Conservation (phyloP, 2,888 invertebrate species). For the Agrotis exclamationis region DNA sequence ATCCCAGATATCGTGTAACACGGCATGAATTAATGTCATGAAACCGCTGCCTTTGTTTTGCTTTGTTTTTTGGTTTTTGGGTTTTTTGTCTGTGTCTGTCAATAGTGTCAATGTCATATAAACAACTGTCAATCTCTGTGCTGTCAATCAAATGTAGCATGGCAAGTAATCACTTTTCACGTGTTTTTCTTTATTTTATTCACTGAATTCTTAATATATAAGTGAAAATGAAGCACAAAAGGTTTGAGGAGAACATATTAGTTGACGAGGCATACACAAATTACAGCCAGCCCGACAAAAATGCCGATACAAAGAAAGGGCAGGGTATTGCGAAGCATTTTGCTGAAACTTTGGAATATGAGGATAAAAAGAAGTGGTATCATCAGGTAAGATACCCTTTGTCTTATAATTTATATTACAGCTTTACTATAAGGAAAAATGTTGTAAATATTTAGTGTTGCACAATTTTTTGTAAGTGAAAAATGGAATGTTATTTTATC, state of each 20-base stretch:
- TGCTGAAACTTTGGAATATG: constrained; percentile 88
- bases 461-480: constrained; percentile 31
- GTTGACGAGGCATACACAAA: constrained; percentile 88
- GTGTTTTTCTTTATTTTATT: constrained; percentile 67
- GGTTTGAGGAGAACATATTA: constrained; percentile 89
- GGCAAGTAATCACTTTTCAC: constrained; percentile 66
- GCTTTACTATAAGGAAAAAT: fast-evolving
- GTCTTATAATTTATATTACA: neutral
- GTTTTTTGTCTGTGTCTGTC: neutral
- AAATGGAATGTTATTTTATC: constrained; percentile 1
- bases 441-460: neutral
- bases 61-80: too few species aligned
- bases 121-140: constrained; percentile 3
- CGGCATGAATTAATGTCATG: neutral
- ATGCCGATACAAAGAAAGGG: constrained; percentile 86
- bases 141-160: constrained; percentile 63
- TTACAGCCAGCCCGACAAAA: constrained; percentile 83
- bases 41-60: too few species aligned
- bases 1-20: neutral
- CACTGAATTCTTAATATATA: constrained; percentile 41
- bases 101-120: neutral
- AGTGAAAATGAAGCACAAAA: constrained; percentile 87
- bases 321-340: constrained; percentile 87
- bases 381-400: constrained; percentile 85
- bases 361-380: constrained; percentile 92